Evolutionary conservation across 1,140 invertebrate genomes (phyloP).

Genomic region (Pollicipes pollicipes): DNA sequence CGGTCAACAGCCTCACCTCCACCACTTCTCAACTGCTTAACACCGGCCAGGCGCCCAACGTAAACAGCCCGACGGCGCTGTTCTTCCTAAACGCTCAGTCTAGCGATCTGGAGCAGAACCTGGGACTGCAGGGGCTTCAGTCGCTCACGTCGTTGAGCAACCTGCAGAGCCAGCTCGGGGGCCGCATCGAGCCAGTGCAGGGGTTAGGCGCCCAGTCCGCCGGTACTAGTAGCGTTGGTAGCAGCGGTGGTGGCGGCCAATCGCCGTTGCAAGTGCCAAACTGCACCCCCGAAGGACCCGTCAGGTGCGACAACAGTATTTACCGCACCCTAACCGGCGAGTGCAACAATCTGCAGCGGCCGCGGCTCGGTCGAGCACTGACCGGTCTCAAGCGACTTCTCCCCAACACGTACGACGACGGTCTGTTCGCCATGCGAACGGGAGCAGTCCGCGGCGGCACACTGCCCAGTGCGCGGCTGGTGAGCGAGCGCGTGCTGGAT

Average conservation of each 20-base stretch:
- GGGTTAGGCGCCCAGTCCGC: not conserved
- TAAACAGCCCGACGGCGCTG: not conserved
- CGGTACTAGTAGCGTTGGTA: too few relatives aligned
- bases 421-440: conserved; percentile 21
- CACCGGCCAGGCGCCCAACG: not conserved
- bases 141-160: not conserved
- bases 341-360: conserved; percentile 58
- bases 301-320: not conserved
- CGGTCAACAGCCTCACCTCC: not conserved
- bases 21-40: not conserved
- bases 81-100: not conserved
- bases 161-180: not conserved
- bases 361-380: conserved; percentile 41
- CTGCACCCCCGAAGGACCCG: not conserved
- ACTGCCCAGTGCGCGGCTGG: conserved; percentile 31
- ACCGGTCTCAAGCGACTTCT: conserved; percentile 37
- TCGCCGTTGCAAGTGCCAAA: not conserved
- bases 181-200: not conserved
- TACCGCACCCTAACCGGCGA: conserved; percentile 56
- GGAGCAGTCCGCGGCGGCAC: conserved; percentile 20
- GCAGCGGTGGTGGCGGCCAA: too few relatives aligned
- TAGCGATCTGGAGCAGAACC: not conserved
- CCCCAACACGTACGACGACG: conserved; percentile 45
- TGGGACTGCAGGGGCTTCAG: not conserved
- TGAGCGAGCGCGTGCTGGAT: conserved; percentile 30